Evolutionary conservation across 2,888 invertebrate genomes (phyloP).

Genomic region (Phrixothrix hirtus): DNA sequence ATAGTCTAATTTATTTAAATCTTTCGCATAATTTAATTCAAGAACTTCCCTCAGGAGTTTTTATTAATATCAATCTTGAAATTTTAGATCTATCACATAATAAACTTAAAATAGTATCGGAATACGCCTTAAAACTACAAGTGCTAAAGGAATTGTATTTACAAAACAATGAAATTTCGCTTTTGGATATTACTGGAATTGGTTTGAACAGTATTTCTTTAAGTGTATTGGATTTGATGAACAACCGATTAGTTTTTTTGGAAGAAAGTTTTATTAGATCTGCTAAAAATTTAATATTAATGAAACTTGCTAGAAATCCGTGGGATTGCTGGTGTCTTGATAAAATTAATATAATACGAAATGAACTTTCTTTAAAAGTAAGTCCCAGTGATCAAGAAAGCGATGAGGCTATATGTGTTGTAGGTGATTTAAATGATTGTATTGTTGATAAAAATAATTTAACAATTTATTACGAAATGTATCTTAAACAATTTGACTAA

Average conservation of each 20-base stretch:
- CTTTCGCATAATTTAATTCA: conserved; percentile 30
- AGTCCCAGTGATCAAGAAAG: conserved; percentile 29
- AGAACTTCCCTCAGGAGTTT: conserved; percentile 27
- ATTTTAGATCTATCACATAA: conserved; percentile 26
- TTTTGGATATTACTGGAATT: conserved; percentile 12
- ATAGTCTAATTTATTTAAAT: conserved; percentile 24
- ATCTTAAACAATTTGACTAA: neutral
- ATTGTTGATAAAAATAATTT: conserved; percentile 14
- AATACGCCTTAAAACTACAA: conserved; percentile 10
- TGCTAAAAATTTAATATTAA: conserved; percentile 29
- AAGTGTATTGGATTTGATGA: conserved; percentile 25
- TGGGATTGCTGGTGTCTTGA: conserved; percentile 39
- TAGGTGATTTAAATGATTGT: conserved; percentile 11
- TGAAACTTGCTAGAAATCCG: conserved; percentile 37
- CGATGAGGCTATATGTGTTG: conserved; percentile 35
- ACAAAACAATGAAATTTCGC: conserved; percentile 12
- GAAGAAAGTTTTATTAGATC: conserved; percentile 34
- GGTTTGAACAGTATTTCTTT: conserved; percentile 3
- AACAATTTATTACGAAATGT: conserved; percentile 6
- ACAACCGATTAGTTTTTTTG: conserved; percentile 38
- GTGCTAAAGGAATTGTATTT: conserved; percentile 12
- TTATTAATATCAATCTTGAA: conserved; percentile 27
- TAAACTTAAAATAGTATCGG: conserved; percentile 9
- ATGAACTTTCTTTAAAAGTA: conserved; percentile 18
- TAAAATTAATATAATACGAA: conserved; percentile 25